phyloP scores from a whole-genome alignment of 2,888 invertebrate species.

The Drosophila prolongata region DNA sequence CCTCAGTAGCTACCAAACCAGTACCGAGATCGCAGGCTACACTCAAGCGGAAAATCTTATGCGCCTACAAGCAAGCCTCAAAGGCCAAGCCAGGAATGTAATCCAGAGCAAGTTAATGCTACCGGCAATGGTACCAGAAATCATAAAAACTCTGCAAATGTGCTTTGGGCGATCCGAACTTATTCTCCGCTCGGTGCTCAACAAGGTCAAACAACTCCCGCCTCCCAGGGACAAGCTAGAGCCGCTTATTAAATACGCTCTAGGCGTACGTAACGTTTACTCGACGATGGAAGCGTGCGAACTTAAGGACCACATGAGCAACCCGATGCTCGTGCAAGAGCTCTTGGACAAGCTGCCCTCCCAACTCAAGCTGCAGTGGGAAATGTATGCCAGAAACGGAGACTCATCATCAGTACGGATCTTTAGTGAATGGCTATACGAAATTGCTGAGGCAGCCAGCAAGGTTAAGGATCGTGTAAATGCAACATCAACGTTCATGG shows the following conservation, averaged over 20 bases:
- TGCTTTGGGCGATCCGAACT: not conserved
- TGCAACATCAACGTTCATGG: too few species aligned
- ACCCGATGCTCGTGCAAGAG: not conserved
- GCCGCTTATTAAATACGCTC: not conserved
- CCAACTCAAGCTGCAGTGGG: not conserved
- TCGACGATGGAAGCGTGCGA: not conserved
- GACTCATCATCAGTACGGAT: not conserved
- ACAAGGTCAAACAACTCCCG: not conserved
- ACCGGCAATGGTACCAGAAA: not conserved
- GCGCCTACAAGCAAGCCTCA: not conserved
- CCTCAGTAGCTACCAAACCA: not conserved
- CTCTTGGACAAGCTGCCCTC: not conserved
- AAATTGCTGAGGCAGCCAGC: not conserved
- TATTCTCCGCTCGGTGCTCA: not conserved
- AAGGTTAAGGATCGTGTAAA: too few species aligned
- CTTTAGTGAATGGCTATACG: not conserved
- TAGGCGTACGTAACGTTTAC: slow-evolving; percentile 1
- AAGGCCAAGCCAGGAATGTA: not conserved
- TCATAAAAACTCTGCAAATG: not conserved
- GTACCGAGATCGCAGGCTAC: not conserved
- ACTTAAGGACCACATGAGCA: not conserved
- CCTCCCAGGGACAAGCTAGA: not conserved
- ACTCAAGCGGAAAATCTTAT: not conserved
- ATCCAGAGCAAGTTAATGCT: not conserved
- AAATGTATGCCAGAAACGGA: not conserved